A percentile compares a stretch with the other conserved stretches of the same genome.
phyloP scores from a whole-genome alignment of 1,140 invertebrate species.

The Papilio glaucus region DNA sequence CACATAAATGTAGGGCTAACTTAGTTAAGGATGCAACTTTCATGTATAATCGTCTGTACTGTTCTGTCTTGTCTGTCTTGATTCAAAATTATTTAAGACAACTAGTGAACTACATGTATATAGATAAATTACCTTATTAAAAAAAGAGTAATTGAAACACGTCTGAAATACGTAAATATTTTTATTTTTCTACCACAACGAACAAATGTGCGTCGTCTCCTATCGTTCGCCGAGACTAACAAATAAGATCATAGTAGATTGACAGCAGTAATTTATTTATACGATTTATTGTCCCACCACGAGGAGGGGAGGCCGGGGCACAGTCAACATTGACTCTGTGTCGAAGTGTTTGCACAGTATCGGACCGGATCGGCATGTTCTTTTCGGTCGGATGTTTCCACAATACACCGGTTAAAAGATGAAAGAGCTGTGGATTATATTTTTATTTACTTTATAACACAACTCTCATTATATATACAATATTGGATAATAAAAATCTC shows the following conservation, averaged over 20 bases:
- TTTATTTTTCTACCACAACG: conserved; percentile 20
- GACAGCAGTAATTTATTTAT: conserved; percentile 80
- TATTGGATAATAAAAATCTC: no score
- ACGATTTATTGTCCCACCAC: conserved; percentile 64
- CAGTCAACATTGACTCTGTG: conserved; percentile 77
- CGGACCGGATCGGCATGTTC: conserved; percentile 51
- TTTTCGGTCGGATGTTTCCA: conserved; percentile 55
- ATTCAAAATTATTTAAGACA: not conserved
- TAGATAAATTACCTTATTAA: not conserved
- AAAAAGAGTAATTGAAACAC: not conserved
- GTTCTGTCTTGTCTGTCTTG: no score
- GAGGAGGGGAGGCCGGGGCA: conserved; percentile 53
- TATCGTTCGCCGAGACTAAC: conserved; percentile 32
- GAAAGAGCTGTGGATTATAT: conserved; percentile 7
- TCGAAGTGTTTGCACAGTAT: conserved; percentile 76
- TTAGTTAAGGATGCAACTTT: no score
- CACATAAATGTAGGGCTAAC: no score
- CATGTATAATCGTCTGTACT: no score
- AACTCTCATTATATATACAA: not conserved
- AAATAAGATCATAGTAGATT: conserved; percentile 72
- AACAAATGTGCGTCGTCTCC: not conserved
- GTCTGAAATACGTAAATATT: not conserved
- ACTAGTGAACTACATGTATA: not conserved
- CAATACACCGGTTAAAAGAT: conserved; percentile 41
- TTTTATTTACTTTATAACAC: not conserved